These are phyloP conservation scores for Dryobota labecula DNA, from an alignment of 2,888 invertebrate species.

Conservation along the genomic window DNA sequence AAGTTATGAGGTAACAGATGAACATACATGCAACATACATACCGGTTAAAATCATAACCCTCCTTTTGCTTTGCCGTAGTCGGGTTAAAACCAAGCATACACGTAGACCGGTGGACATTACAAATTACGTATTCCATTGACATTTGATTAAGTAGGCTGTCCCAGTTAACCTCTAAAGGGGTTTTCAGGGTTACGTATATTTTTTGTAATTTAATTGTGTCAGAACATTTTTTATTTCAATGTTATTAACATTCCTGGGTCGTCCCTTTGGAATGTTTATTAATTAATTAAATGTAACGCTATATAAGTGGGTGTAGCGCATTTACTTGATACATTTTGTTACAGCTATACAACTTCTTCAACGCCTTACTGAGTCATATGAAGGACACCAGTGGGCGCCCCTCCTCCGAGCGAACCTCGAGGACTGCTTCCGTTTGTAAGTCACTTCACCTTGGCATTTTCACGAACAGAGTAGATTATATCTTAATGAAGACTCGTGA, in stretches of 20 bases:
- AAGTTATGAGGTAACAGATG: no score
- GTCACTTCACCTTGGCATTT: conserved; percentile 69
- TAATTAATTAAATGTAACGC: conserved; percentile 44
- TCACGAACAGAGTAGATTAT: conserved; percentile 52
- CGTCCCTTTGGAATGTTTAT: conserved; percentile 26
- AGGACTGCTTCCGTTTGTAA: conserved; percentile 91
- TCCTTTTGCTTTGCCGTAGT: no score
- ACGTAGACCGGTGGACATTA: not conserved
- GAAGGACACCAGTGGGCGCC: conserved; percentile 92
- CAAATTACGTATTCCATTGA: conserved; percentile 4
- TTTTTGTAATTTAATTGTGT: conserved; percentile 28
- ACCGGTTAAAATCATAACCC: no score
- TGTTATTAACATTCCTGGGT: conserved; percentile 28
- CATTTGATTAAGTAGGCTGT: conserved; percentile 4
- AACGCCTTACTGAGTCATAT: conserved; percentile 97
- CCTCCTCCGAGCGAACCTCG: conserved; percentile 91
- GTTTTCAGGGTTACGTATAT: conserved; percentile 8
- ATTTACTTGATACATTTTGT: conserved; percentile 72
- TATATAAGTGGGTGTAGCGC: conserved; percentile 18
- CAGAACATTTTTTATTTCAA: conserved; percentile 23
- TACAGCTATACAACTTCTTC: conserved; percentile 98
- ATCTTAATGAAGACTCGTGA: conserved; percentile 50
- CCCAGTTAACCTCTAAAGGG: conserved; percentile 9
- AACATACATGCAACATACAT: no score
- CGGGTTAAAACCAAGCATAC: not conserved